Conservation (phyloP, 2,113 vertebrate species). For the Prionailurus bengalensis region DNA sequence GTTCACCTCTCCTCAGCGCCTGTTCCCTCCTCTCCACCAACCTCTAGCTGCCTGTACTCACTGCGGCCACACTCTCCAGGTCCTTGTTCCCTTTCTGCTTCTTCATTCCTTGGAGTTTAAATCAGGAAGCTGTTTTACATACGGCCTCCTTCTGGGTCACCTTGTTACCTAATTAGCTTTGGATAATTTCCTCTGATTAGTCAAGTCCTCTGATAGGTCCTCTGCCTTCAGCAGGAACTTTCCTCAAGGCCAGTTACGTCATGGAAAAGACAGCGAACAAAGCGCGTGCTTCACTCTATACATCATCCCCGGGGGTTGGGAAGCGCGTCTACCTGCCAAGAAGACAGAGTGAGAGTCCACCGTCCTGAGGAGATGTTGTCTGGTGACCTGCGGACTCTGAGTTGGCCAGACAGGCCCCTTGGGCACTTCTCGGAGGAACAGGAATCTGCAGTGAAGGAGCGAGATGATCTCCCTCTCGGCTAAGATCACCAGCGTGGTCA, state of each 20-base stretch:
- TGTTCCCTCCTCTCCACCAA: neutral
- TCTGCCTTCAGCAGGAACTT: neutral
- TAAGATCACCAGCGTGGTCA: neutral
- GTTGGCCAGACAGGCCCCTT: neutral
- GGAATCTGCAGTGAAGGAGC: neutral
- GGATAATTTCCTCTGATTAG: slow-evolving; percentile 23
- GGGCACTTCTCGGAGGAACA: neutral
- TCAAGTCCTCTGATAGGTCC: slow-evolving; percentile 1
- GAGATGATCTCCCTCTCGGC: neutral
- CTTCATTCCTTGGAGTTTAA: neutral
- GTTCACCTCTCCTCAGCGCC: no score
- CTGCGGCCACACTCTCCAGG: neutral
- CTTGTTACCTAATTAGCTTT: slow-evolving; percentile 29
- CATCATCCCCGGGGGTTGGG: neutral
- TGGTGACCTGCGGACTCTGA: neutral
- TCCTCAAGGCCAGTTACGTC: neutral
- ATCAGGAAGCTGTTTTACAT: slow-evolving; percentile 6
- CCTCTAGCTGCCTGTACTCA: neutral
- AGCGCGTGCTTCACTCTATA: neutral
- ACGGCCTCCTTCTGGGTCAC: slow-evolving; percentile 58
- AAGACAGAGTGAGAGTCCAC: neutral
- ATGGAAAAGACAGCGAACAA: neutral
- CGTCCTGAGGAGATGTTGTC: neutral
- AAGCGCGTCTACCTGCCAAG: neutral
- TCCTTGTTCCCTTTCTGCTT: neutral